Conservation (phyloP, 2,113 vertebrate species). For the Cariama cristata region DNA sequence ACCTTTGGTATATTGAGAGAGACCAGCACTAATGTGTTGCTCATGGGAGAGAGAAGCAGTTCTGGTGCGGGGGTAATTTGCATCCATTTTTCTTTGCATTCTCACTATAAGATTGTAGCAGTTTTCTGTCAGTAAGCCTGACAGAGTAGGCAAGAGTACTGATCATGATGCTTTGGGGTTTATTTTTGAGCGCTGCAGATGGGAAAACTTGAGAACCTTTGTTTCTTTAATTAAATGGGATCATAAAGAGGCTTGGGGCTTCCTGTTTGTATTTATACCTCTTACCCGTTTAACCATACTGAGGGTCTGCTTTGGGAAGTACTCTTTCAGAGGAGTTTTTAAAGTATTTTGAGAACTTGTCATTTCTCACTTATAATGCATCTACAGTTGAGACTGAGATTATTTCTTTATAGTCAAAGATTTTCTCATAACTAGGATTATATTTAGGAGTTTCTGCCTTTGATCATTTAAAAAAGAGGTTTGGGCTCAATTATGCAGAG, state of each 20-base stretch:
- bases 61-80: background rate
- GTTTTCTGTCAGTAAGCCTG: background rate
- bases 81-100: background rate
- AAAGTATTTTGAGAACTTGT: background rate
- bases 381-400: background rate
- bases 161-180: background rate
- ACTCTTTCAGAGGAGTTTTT: background rate
- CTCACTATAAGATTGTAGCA: background rate
- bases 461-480: background rate
- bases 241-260: background rate
- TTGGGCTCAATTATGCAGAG: background rate
- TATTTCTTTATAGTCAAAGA: background rate
- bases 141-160: background rate
- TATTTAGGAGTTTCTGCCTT: background rate
- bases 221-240: background rate
- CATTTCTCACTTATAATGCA: background rate
- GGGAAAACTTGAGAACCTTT: background rate
- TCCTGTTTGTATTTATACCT: background rate
- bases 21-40: background rate
- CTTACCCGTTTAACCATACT: background rate
- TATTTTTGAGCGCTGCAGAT: background rate
- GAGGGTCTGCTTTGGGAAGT: background rate
- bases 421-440: background rate
- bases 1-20: background rate
- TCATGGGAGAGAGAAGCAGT: background rate